Base-by-base conservation (phyloP, 1,140 invertebrate species). In the Physella acuta region DNA sequence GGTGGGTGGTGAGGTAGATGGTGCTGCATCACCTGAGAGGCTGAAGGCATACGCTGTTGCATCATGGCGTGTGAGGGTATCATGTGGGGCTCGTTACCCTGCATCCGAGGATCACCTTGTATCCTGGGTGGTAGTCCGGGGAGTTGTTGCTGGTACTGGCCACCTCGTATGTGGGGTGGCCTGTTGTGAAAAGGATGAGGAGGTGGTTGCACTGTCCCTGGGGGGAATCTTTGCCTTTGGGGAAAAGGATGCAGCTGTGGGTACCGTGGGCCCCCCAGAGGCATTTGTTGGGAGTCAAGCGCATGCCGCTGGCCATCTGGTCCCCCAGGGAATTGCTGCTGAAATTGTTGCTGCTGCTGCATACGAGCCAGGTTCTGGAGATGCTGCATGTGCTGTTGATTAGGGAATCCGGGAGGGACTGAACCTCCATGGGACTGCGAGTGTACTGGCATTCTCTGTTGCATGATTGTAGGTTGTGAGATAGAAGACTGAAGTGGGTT, bases 301-400 rank as follows among this genome's bases (percentile, higher is more conserved):
- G 51, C 33, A 36, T 37, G 51, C 20, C 64, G 20, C 3, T 52
- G 64, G 24, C 70, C 37, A 14, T 59, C 72, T 33, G 59, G 33
- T 36, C 64, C 59, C 0, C 62, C 62, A 14, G 34, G 16, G n/a
- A 49, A 67, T 37, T 68, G 70, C 26, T 66, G 62, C 56, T 71
- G 61, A 31, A 64, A 51, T 30, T 64, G 60, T 36, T 58, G 63
- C 31, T 71, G 70, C 58, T 71, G 71, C 26, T 64, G 67, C 39
- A 73, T 64, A 5, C 68, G 51, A 14, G 68, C 56, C 0, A 49
- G 44, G 5, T 69, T 68, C 37, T 66, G 67, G 24, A 73, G 55
- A 39, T 72, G 71, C 28, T 69, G 71, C 65, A 72, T 55, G 37
- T 60, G 49, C 30, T 61, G 67, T 8, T 59, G 56, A 26, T 39